Conservation (phyloP, 2,113 vertebrate species). For the Neotoma lepida region DNA sequence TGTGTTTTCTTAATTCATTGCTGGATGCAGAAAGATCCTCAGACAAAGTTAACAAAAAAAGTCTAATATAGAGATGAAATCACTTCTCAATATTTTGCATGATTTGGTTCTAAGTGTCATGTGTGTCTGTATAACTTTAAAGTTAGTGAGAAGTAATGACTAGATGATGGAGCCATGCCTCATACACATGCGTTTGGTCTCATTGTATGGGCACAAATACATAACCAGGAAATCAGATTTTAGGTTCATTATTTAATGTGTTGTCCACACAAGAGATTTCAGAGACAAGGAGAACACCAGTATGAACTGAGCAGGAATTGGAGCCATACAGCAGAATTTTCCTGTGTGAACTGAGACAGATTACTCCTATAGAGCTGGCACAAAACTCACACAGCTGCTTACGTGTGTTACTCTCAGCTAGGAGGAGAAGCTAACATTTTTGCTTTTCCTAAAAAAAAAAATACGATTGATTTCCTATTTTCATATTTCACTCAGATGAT, state of each 20-base stretch:
- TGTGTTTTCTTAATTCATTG: neutral
- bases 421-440: neutral
- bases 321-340: neutral
- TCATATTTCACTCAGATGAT: no score
- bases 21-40: neutral
- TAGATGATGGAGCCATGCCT: neutral
- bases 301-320: neutral
- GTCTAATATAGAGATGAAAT: neutral
- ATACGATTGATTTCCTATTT: neutral
- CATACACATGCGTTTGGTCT: neutral
- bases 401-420: neutral
- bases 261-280: neutral
- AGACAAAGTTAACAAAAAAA: neutral
- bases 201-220: neutral
- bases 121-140: neutral
- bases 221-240: neutral
- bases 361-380: neutral
- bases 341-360: neutral
- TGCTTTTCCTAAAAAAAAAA: constrained; percentile 15
- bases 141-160: neutral
- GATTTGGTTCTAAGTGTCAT: neutral
- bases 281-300: neutral
- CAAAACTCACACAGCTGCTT: neutral
- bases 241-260: neutral
- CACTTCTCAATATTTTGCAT: neutral